These are phyloP conservation scores for Manduca sexta DNA, from an alignment of 1,140 invertebrate genomes.

Conservation along the genomic window DNA sequence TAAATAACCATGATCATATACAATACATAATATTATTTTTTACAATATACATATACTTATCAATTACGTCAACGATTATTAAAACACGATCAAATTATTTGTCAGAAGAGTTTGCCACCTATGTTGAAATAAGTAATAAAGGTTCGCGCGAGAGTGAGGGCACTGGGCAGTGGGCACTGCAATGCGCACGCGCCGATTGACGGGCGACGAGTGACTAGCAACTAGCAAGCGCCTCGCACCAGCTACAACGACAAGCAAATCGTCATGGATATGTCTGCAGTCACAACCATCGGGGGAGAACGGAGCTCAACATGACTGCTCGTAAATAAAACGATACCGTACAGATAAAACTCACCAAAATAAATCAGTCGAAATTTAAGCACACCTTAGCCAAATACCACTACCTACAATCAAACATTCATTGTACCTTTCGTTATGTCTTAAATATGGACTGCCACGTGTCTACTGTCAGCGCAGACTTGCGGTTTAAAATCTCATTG, in stretches of 20 bases:
- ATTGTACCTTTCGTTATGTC: conserved; percentile 58
- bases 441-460: conserved; percentile 42
- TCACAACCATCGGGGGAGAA: conserved; percentile 55
- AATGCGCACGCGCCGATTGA: no score
- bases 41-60: conserved; percentile 47
- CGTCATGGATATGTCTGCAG: conserved; percentile 57
- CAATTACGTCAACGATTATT: conserved; percentile 44
- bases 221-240: no score
- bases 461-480: conserved; percentile 21
- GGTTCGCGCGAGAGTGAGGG: not conserved
- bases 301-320: conserved; percentile 38
- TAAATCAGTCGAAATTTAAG: conserved; percentile 47
- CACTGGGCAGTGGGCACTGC: not conserved
- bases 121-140: not conserved
- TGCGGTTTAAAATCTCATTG: conserved; percentile 63
- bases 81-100: conserved; percentile 53
- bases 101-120: conserved; percentile 49
- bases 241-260: conserved; percentile 12
- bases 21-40: conserved; percentile 52
- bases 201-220: no score
- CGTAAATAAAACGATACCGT: conserved; percentile 19
- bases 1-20: conserved; percentile 49
- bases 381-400: conserved; percentile 42
- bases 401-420: conserved; percentile 47
- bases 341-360: conserved; percentile 24